Base-by-base conservation (phyloP, 2,797 vertebrate genomes). In the Amazona ochrocephala region DNA sequence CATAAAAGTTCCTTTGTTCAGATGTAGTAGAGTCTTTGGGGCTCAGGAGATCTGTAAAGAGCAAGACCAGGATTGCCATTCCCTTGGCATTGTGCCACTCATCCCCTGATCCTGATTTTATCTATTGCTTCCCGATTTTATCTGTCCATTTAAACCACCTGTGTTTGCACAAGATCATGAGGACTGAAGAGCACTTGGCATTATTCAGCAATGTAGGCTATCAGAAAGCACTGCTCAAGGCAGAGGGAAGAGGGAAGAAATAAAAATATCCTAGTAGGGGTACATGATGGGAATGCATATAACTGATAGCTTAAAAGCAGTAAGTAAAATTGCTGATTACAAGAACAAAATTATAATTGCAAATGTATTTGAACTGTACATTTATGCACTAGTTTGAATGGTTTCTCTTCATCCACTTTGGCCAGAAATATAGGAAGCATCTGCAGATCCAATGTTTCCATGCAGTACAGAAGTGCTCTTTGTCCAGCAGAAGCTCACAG, bases 311-410 rank as follows among this genome's bases (percentile, higher is more conserved):
- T 11, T 32, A 30, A 75, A 94, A 76, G 18, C 21, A 50, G 7
- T 13, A 54, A 72, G 8, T 50, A 61, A 60, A 66, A 67, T 41
- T 73, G 5, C 3, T n/a, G 34, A 65, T 82, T 73, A 17, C 5
- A 44, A n/a, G 26, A 78, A 18, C 8, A 51, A 72, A 22, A 7
- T 11, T n/a, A 6, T 3, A 29, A 0, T 44, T 39, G 6, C 34
- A 22, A 27, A 7, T n/a, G 0, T 65, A 30, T 56, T 78, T 64
- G 29, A 50, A 19, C 41, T 44, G 8, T 39, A 13, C 2, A 0
- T n/a, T 85, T 83, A 45, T 54, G 14, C 32, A 60, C 11, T 45
- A 39, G 16, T 60, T 37, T 16, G 37, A 50, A 11, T 23, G 5
- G 0, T 78, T 78, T 60, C 1, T 61, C 5, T 78, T 73, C 7